A percentile compares a stretch with the other conserved stretches of the same genome.
phyloP scores from a whole-genome alignment of 2,888 invertebrate species.

The Ophioninae sp. region DNA sequence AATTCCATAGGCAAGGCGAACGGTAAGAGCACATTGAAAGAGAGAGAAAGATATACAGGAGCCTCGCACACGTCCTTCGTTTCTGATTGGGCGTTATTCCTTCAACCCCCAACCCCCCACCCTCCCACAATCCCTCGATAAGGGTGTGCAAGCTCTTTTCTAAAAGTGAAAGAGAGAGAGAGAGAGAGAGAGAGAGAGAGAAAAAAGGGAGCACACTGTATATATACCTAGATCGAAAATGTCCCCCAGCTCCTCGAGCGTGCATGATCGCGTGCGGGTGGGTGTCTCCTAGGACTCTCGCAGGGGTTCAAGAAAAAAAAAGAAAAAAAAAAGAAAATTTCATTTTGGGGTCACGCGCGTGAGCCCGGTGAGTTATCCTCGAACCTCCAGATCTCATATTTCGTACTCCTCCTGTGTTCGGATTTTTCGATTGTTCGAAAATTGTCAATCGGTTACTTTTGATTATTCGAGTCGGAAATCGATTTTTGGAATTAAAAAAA shows the following conservation, averaged over 20 bases:
- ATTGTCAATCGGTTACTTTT: no score
- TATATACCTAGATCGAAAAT: slow-evolving; percentile 55
- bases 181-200: not conserved
- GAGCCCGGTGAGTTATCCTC: slow-evolving; percentile 46
- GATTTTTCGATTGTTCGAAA: not conserved
- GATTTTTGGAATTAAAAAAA: no score
- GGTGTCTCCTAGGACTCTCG: slow-evolving; percentile 49
- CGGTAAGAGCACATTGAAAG: slow-evolving; percentile 38
- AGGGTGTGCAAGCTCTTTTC: slow-evolving; percentile 68
- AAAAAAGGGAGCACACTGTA: slow-evolving; percentile 58
- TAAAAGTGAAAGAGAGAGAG: not conserved
- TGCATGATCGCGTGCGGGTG: slow-evolving; percentile 41
- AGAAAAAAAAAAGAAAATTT: slow-evolving; percentile 33
- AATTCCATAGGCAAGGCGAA: slow-evolving; percentile 76
- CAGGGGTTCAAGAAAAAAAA: slow-evolving; percentile 13
- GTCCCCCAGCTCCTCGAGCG: slow-evolving; percentile 20
- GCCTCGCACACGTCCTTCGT: slow-evolving; percentile 72
- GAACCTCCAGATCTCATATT: slow-evolving; percentile 11
- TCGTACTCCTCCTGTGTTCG: slow-evolving; percentile 20
- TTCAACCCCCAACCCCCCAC: slow-evolving; percentile 55
- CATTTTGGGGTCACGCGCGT: slow-evolving; percentile 47
- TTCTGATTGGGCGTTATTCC: slow-evolving; percentile 79
- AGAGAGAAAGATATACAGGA: slow-evolving; percentile 34
- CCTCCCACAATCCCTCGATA: slow-evolving; percentile 63
- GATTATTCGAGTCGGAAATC: no score